Evolutionary conservation across 2,797 vertebrate genomes (phyloP), one percentile per base, ranked within the genome.

Genomic region (Tokudaia muenninki): DNA sequence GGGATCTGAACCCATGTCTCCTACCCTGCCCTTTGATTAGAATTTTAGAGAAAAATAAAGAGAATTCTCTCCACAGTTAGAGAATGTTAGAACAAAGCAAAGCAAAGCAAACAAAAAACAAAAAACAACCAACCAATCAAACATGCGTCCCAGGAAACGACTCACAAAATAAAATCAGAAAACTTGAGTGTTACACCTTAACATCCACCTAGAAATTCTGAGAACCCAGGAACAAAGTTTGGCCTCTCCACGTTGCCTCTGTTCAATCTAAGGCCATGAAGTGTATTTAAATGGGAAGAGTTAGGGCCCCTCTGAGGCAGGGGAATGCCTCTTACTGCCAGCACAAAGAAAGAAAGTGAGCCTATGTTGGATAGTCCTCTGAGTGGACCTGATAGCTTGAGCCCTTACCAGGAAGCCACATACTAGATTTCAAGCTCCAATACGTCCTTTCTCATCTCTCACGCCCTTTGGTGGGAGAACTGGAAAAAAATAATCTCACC

Each of bases 131-230:
- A 70, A 19, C 31, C 67, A 70, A 70, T 17, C 34, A 70, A 70
- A n/a, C 34, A 70, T 17, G 16, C 0, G 7, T 63, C 91, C 11
- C 34, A 91, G 65, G 78, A 77, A 90, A 3, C 17, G 0, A 67
- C 8, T 94, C 50, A 77, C 19, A 29, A 31, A 96, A 81, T 50
- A 95, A 55, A 78, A 93, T 87, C 21, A 41, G n/a, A 59, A 93
- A 95, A 57, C 21, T 0, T 86, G 6, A 34, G 67, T 94, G 1
- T 83, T 70, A 79, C 89, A 70, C 47, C 19, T 78, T 86, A 88
- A 78, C 14, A 50, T 92, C 21, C 12, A 61, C 44, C 4, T 81
- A 16, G 16, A 50, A 29, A 87, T 70, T 82, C 31, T 78, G 34
- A 72, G 84, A 95, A 94, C 88, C 0, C 47, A 91, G 6, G 31